A percentile compares a stretch with the other conserved stretches of the same genome.
Evolutionary conservation across 2,888 invertebrate species (phyloP).

Genomic region (Dolomedes plantarius): DNA sequence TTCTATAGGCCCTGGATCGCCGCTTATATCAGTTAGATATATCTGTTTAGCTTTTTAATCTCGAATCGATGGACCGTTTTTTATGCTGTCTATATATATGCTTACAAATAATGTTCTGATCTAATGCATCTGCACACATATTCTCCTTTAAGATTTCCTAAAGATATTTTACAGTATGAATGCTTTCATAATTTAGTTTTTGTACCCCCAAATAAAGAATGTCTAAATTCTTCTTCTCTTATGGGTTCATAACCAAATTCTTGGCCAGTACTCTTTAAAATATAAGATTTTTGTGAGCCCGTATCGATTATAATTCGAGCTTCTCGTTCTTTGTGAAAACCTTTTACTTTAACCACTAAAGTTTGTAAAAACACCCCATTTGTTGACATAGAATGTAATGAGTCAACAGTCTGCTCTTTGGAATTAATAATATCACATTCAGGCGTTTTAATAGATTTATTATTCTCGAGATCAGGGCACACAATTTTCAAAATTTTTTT

Average conservation of each 20-base stretch:
- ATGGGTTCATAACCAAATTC: constrained; percentile 27
- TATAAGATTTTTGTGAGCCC: constrained; percentile 11
- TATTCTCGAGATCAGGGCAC: background rate
- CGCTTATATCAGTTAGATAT: background rate
- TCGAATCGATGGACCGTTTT: constrained; percentile 21
- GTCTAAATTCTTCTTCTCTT: constrained; percentile 19
- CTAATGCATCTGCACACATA: constrained; percentile 4
- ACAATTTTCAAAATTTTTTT: background rate
- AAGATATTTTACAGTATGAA: constrained; percentile 23
- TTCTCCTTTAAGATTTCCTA: background rate
- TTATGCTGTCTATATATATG: constrained; percentile 2
- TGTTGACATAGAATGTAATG: constrained; percentile 13
- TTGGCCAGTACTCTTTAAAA: constrained; percentile 14
- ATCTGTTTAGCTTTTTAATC: constrained; percentile 14
- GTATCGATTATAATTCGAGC: constrained; percentile 16
- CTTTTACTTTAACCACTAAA: background rate
- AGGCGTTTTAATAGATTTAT: background rate
- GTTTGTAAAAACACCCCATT: constrained; percentile 18
- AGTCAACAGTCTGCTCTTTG: background rate
- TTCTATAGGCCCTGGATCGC: constrained; percentile 14
- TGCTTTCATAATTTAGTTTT: constrained; percentile 9
- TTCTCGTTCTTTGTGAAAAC: background rate
- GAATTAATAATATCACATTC: background rate
- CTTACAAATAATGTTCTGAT: constrained; percentile 26
- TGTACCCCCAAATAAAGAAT: constrained; percentile 24